Evolutionary conservation across 2,797 vertebrate species (phyloP), one percentile per base, ranked within the genome.

Genomic region (Tragopan temminckii): DNA sequence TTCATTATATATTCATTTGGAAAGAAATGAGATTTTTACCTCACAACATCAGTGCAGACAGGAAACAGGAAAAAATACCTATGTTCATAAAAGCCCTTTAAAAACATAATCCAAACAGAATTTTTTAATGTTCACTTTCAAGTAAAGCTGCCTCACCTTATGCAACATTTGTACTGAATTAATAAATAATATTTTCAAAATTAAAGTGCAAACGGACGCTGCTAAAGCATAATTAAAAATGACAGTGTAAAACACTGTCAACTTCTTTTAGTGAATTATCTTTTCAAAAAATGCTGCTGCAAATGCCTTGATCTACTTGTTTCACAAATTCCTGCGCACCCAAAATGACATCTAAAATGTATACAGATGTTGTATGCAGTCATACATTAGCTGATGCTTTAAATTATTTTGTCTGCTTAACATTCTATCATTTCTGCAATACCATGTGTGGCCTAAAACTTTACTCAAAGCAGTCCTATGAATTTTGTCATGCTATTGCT

Each of bases 1-100:
- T 85, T 58, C 62, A 86, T 76, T 85, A 69, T 85, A 69, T 95
- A 93, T 94, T 96, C 90, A 81, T 95, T 94, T 96, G 88, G 90
- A 96, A 95, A 92, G 68, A 90, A 95, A 95, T 46, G 35, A 78
- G 87, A 21, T 87, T 91, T 94, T 90, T 71, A 69, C 62, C 70
- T 82, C 27, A 84, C 53, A 43, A 50, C 42, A 75, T 85, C 71
- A 90, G n/a, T 35, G 46, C 9, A 80, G 45, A 64, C 57, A 87
- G 83, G 75, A 78, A 79, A 88, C 35, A 61, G 83, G 36, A 71
- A 62, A 85, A 91, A 89, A 33, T 35, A 71, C 23, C 53, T 67
- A 46, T 35, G 36, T 18, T 62, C 46, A 86, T 55, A 36, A 63
- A 61, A 17, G 16, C 46, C n/a, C 45, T 79, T 42, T 46, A 52